Percentiles rank a stretch among this genome's conserved stretches.
Conservation (phyloP, 1,140 invertebrate species). For the Mamestra configurata region DNA sequence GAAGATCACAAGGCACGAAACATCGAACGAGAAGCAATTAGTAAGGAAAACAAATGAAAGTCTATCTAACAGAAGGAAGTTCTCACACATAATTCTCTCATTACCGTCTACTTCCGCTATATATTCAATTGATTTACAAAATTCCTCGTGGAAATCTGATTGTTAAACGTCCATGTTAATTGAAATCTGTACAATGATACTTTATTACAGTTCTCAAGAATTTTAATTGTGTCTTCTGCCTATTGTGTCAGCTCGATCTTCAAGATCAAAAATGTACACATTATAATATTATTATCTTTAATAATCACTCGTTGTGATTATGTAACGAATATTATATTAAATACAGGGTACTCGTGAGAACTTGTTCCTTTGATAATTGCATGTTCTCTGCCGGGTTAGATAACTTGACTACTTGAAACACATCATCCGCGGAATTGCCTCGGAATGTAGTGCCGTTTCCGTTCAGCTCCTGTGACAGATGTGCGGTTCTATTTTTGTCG, state of each 20-base stretch:
- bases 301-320: conserved; percentile 1
- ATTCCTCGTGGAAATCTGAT: conserved; percentile 21
- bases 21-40: background rate
- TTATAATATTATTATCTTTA: background rate
- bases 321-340: conserved; percentile 3
- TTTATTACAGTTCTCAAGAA: conserved; percentile 8
- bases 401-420: conserved; percentile 13
- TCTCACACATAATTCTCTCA: conserved; percentile 20
- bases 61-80: conserved; percentile 9
- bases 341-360: conserved; percentile 31
- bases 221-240: conserved; percentile 35
- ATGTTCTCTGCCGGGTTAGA: conserved; percentile 27
- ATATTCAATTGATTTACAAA: conserved; percentile 22
- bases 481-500: conserved; percentile 3
- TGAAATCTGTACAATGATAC: background rate
- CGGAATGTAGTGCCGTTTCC: conserved; percentile 30
- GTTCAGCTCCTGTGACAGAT: conserved; percentile 23
- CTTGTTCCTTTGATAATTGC: conserved; percentile 1
- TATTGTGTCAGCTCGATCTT: conserved; percentile 25
- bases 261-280: conserved; percentile 30
- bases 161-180: conserved; percentile 1
- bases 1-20: background rate
- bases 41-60: conserved; percentile 27
- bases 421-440: background rate
- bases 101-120: conserved; percentile 11